Evolutionary conservation across 2,797 vertebrate species (phyloP), one percentile per base, ranked within the genome.

Genomic region (Sebastes hopkinsi): DNA sequence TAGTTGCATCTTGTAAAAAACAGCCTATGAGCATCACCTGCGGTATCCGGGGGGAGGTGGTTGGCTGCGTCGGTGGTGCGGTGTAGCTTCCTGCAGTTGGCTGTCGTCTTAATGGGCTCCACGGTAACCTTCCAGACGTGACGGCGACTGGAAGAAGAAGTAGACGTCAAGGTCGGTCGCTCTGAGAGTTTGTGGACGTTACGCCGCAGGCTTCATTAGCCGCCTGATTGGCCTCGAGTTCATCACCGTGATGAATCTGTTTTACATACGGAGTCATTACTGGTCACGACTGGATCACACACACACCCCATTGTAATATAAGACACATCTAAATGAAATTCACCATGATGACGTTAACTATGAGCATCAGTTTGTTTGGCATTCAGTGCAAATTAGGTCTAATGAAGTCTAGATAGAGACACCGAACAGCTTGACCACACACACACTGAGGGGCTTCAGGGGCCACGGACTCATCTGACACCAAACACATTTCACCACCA

Each of bases 151-250:
- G 29, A 42, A 20, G 55, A 78, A 78, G 55, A 80, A 78, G 29
- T 1, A 50, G 42, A 18, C 18, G 46, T 50, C 0, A 50, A 50
- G 46, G 46, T 50, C 46, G 16, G 46, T 20, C 18, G 3, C 46
- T 50, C 50, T n/a, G 50, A n/a, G 50, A 52, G 50, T 52, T 52
- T n/a, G 50, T 52, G 20, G 9, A 1, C 8, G 65, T 72, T 78
- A 72, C 8, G n/a, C 72, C 59, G 1, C 73, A 18, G 60, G 83
- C 83, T 80, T 90, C 81, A 85, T 92, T 89, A 90, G 77, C 77
- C 10, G 52, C 65, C 77, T 75, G 87, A 90, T 79, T 84, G 89
- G 77, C 75, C 79, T 30, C 2, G 46, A 84, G 84, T 75, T 89
- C 87, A 77, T 59, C 60, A 16, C 77, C 77, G 59, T 66, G 83